A percentile compares a stretch with the other conserved stretches of the same genome.
phyloP scores from a whole-genome alignment of 2,113 vertebrate genomes.

The Ammodytes dubius region DNA sequence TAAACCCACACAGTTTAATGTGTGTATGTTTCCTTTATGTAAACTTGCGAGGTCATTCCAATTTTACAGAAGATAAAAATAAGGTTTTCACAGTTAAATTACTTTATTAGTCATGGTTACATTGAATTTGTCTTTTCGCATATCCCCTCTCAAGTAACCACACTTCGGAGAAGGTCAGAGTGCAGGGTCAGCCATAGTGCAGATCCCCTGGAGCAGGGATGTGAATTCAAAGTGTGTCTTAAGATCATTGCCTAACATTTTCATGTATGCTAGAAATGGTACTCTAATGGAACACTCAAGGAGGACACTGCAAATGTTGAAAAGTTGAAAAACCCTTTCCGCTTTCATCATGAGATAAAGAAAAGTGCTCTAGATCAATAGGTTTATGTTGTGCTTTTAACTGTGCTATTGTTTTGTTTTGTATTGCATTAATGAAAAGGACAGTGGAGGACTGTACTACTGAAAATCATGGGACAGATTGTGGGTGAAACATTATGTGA shows the following conservation, averaged over 20 bases:
- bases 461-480: background rate
- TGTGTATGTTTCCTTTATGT: slow-evolving; percentile 21
- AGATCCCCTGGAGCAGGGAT: no score
- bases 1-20: slow-evolving; percentile 11
- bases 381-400: background rate
- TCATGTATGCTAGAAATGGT: background rate
- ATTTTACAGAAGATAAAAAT: background rate
- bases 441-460: background rate
- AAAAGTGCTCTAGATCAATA: background rate
- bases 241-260: background rate
- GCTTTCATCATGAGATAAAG: background rate
- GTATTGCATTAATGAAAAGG: background rate
- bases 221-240: background rate
- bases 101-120: no score
- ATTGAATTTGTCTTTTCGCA: no score
- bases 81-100: background rate
- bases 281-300: background rate
- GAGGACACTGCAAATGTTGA: background rate
- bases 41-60: background rate
- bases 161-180: no score
- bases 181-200: no score
- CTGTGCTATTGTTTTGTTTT: slow-evolving; percentile 6
- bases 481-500: background rate
- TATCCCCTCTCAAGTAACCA: no score
- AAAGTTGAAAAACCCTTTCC: background rate